Conservation (phyloP, 1,140 invertebrate species). For the Conus betulinus region DNA sequence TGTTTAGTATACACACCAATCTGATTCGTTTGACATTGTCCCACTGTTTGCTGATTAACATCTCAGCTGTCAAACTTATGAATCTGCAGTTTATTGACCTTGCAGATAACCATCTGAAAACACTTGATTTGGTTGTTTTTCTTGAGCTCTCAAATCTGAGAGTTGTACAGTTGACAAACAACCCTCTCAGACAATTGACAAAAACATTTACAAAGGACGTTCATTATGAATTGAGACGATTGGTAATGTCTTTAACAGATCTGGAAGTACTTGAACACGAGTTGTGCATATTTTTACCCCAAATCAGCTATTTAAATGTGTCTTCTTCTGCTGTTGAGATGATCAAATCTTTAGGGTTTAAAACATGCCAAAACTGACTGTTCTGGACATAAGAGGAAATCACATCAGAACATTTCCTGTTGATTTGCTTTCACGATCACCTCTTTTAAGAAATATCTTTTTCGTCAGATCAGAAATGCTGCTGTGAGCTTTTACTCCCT, state of each 20-base stretch:
- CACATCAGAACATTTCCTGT: neutral
- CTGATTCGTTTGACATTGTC: neutral
- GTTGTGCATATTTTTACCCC: constrained; percentile 1
- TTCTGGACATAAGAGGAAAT: neutral
- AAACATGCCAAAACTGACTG: neutral
- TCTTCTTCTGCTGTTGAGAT: neutral
- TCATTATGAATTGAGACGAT: neutral
- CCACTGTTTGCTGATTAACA: neutral
- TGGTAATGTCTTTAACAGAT: neutral
- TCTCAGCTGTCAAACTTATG: neutral
- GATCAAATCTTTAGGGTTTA: neutral
- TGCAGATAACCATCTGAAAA: constrained; percentile 18
- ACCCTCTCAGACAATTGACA: neutral
- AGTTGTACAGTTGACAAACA: constrained; percentile 21
- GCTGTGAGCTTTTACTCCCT: constrained; percentile 44
- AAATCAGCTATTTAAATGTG: constrained; percentile 1
- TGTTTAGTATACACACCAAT: neutral
- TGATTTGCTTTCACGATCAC: neutral
- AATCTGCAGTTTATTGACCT: constrained; percentile 20
- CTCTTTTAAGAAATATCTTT: constrained; percentile 22
- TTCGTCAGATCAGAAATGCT: constrained; percentile 42
- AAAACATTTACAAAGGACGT: neutral
- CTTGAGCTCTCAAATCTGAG: constrained; percentile 10
- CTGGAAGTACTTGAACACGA: neutral
- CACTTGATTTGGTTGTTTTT: neutral